Evolutionary conservation across 2,797 vertebrate genomes (phyloP).

Genomic region (Prionace glauca): DNA sequence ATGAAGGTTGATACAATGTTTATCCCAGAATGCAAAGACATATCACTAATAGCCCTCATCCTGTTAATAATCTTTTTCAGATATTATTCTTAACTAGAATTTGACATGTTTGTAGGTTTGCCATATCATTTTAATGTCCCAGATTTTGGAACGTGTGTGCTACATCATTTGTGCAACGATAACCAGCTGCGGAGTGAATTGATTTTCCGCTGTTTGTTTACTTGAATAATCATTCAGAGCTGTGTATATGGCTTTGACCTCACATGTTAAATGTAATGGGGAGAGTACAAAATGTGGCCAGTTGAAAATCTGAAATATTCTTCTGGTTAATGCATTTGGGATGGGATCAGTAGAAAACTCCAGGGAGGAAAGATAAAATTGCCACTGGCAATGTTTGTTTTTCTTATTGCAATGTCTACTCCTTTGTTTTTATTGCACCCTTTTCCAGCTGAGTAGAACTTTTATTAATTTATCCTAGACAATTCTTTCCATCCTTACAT

Average conservation of each 20-base stretch:
- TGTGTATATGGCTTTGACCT: too few relatives aligned
- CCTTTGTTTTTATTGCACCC: background rate
- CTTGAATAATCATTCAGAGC: background rate
- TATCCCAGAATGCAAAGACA: background rate
- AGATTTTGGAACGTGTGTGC: too few relatives aligned
- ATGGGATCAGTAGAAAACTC: background rate
- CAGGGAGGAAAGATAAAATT: background rate
- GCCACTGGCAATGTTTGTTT: background rate
- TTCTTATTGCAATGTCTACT: background rate
- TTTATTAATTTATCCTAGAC: background rate
- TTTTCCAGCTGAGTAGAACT: background rate
- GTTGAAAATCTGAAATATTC: background rate
- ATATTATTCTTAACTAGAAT: too few relatives aligned
- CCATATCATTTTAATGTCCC: too few relatives aligned
- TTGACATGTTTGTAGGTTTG: too few relatives aligned
- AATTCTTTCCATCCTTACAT: background rate
- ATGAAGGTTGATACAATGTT: background rate
- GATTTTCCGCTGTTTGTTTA: too few relatives aligned
- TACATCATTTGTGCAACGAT: too few relatives aligned
- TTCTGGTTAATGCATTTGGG: background rate
- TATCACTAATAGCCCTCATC: too few relatives aligned
- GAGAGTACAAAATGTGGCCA: background rate
- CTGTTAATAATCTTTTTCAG: background rate
- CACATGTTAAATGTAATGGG: too few relatives aligned
- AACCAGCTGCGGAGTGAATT: too few relatives aligned